Base-by-base conservation (phyloP, 2,113 vertebrate species). In the Synchiropus splendidus region DNA sequence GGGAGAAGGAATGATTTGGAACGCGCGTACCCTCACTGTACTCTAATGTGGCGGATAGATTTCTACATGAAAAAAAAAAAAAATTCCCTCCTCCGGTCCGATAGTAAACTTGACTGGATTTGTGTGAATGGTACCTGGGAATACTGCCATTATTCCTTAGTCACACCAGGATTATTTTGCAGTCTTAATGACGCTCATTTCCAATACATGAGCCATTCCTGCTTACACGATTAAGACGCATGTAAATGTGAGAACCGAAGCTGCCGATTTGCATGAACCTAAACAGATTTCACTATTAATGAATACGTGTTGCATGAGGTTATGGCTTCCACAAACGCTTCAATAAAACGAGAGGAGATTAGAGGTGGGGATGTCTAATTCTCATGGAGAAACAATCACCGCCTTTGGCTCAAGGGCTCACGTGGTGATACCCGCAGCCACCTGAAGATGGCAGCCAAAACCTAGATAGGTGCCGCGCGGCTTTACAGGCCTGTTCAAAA, bases 361-460 rank as follows among this genome's bases (percentile, higher is more conserved):
- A 69, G 70, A 58, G 59, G 61, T 67, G 63, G 67, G 57, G 53
- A 64, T 72, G 59, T 72, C 61, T 77, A 67, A 74, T 80, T 74
- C 76, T 75, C 68, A 74, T 78, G 64, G 73, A 72, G 62, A 51
- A 70, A 65, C 70, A 61, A 77, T 75, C 75, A 59, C 45, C 66
- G 54, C 67, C 59, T 76, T 66, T 75, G 18, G 69, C 75, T 80
- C 17, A 4, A 64, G 72, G 71, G 75, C 61, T 69, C 42, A 57
- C 17, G 35, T 43, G 36, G 71, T 48, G 70, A 52, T 76, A 49
- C 70, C 41, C 39, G 10, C 14, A 40, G 21, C 12, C n/a, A 44
- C 79, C 86, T 87, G 79, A 78, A 86, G 86, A 87, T 87, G 86
- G 84, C 86, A 85, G 81, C 79, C 82, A 80, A 70, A 82, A 86